Percentiles rank a stretch among this genome's conserved stretches.
Conservation (phyloP, 2,797 vertebrate genomes). For the Parauchenoglanis ngamensis region DNA sequence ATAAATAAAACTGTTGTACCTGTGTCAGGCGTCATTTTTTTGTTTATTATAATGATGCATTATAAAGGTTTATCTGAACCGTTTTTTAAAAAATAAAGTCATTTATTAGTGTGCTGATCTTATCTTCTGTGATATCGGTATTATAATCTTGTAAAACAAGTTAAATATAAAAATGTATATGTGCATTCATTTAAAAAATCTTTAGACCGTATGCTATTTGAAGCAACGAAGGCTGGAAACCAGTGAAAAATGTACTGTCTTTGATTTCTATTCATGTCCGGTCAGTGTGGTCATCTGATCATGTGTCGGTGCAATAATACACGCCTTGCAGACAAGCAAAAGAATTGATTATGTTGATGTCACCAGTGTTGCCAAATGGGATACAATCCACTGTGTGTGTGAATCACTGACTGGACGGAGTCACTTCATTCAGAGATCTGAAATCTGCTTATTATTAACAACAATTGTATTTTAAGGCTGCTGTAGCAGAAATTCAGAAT, state of each 20-base stretch:
- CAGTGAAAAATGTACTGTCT: conserved; percentile 23
- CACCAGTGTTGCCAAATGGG: conserved; percentile 50
- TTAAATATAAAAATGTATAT: background rate
- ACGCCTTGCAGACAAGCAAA: conserved; percentile 45
- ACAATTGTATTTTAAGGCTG: background rate
- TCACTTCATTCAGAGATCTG: background rate
- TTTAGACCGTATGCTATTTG: conserved; percentile 18
- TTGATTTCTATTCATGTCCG: conserved; percentile 41
- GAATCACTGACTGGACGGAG: background rate
- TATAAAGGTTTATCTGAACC: background rate
- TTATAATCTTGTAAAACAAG: background rate
- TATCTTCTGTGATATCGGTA: too few relatives aligned
- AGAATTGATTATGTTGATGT: conserved; percentile 65
- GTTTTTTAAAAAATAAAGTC: background rate
- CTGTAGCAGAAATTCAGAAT: background rate
- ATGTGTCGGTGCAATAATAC: conserved; percentile 53
- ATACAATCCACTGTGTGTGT: conserved; percentile 24
- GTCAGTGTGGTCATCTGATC: conserved; percentile 60
- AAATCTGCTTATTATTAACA: background rate
- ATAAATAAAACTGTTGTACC: background rate
- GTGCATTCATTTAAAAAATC: background rate
- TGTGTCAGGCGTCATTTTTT: background rate
- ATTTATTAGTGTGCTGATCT: background rate
- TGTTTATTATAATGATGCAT: background rate
- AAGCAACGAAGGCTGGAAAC: conserved; percentile 6